A percentile compares a stretch with the other conserved stretches of the same genome.
These are phyloP conservation scores for Sminthurides aquaticus DNA, from an alignment of 2,888 invertebrate genomes.

Conservation along the genomic window DNA sequence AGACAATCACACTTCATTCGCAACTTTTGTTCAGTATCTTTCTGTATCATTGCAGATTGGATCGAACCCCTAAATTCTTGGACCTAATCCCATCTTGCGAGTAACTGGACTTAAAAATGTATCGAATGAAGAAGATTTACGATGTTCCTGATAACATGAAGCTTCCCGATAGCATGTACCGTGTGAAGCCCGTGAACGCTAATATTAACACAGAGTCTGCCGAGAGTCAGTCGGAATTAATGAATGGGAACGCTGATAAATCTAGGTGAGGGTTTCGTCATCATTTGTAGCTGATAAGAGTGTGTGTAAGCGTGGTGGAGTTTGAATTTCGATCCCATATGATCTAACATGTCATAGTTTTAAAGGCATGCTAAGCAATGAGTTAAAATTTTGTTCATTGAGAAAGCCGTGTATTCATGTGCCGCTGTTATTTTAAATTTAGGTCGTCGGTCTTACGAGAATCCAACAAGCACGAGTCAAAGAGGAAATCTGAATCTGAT, in stretches of 20 bases:
- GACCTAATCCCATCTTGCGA: too few species aligned
- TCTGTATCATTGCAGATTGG: neutral
- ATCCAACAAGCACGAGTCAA: neutral
- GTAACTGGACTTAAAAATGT: too few species aligned
- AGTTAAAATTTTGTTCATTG: too few species aligned
- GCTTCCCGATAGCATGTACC: slow-evolving; percentile 14
- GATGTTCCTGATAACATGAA: slow-evolving; percentile 14
- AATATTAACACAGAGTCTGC: neutral
- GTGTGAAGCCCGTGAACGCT: slow-evolving; percentile 8
- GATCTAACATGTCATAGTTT: too few species aligned
- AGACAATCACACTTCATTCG: neutral
- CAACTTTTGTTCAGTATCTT: neutral
- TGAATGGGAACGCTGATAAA: slow-evolving; percentile 4
- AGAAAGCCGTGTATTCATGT: too few species aligned
- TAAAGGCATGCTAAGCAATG: too few species aligned
- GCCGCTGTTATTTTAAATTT: too few species aligned
- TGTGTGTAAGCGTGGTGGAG: too few species aligned
- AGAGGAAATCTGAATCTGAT: neutral
- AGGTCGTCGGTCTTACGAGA: neutral
- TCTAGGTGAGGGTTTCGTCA: slow-evolving; percentile 1
- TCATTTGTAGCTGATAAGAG: too few species aligned
- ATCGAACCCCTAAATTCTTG: too few species aligned
- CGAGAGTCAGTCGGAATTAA: neutral
- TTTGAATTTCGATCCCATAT: too few species aligned
- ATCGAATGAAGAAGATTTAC: slow-evolving; percentile 9